Conservation (phyloP, 2,113 vertebrate genomes). For the Pterocles orientalis region DNA sequence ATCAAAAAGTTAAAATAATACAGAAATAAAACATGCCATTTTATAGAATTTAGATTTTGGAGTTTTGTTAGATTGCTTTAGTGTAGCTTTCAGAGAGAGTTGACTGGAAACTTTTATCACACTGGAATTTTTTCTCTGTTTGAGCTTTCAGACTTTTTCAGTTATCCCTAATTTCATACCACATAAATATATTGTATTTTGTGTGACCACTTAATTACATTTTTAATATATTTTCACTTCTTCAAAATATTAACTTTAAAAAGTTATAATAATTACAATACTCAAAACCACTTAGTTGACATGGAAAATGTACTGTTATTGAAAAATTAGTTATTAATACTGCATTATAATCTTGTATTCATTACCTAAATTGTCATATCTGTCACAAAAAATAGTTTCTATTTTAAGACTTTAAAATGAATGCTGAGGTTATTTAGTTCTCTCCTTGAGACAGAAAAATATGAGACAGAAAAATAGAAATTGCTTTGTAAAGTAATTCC, state of each 20-base stretch:
- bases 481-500: background rate
- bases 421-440: background rate
- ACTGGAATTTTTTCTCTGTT: background rate
- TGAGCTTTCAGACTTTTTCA: background rate
- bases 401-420: background rate
- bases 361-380: background rate
- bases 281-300: background rate
- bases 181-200: background rate
- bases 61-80: background rate
- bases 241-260: background rate
- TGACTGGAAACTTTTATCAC: background rate
- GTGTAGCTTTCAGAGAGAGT: background rate
- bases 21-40: background rate
- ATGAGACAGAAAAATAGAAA: background rate
- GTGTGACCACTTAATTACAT: background rate
- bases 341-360: background rate
- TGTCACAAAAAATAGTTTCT: background rate
- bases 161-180: background rate
- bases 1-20: background rate
- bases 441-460: background rate
- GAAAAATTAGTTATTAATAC: background rate
- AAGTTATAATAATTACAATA: background rate
- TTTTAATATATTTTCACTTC: background rate
- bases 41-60: background rate
- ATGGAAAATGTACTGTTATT: background rate